These are phyloP conservation scores for Salpingus planirostris DNA, from an alignment of 2,888 invertebrate genomes.

Conservation along the genomic window DNA sequence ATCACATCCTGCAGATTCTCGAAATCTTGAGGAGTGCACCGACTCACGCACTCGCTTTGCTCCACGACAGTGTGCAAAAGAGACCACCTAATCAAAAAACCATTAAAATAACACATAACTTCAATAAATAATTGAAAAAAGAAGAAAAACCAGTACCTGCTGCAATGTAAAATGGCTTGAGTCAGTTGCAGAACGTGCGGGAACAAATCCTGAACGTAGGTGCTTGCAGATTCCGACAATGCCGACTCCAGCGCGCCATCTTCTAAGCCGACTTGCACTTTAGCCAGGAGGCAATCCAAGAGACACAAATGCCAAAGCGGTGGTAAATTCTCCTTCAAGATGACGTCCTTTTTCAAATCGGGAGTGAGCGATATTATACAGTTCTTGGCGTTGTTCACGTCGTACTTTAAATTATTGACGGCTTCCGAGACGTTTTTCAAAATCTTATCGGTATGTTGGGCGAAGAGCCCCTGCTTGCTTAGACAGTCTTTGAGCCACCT, in stretches of 20 bases:
- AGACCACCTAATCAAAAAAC: conserved; percentile 25
- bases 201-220: conserved; percentile 51
- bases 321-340: conserved; percentile 48
- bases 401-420: conserved; percentile 55
- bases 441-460: conserved; percentile 65
- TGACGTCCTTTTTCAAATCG: conserved; percentile 39
- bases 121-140: too few species aligned
- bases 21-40: conserved; percentile 43
- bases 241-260: conserved; percentile 36
- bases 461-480: conserved; percentile 84
- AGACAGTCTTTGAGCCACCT: conserved; percentile 88
- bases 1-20: conserved; percentile 40
- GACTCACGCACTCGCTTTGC: conserved; percentile 37
- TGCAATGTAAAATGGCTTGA: conserved; percentile 55
- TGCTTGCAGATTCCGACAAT: conserved; percentile 32
- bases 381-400: conserved; percentile 52
- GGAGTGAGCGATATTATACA: conserved; percentile 49
- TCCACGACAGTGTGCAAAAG: conserved; percentile 36
- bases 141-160: too few species aligned
- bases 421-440: conserved; percentile 63
- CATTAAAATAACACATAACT: conserved; percentile 9
- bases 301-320: conserved; percentile 65
- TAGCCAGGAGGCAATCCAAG: conserved; percentile 66
- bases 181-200: conserved; percentile 58
- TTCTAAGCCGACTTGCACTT: conserved; percentile 57